Percentiles rank a stretch among this genome's conserved stretches.
Conservation (phyloP, 2,888 invertebrate genomes). For the Eristalis arbustorum region DNA sequence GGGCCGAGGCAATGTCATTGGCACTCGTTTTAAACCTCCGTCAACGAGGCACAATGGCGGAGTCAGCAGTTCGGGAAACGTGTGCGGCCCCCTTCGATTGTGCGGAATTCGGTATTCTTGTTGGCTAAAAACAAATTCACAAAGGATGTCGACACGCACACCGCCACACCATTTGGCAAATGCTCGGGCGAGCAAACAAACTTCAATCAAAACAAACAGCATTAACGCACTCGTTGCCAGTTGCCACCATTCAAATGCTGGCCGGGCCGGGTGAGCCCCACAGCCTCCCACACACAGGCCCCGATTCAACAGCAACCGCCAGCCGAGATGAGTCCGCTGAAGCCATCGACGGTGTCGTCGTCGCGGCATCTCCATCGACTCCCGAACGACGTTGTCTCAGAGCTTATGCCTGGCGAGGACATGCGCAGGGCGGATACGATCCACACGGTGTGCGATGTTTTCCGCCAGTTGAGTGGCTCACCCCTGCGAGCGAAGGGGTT, state of each 20-base stretch:
- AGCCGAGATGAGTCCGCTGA: constrained; percentile 19
- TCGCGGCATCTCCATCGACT: constrained; percentile 31
- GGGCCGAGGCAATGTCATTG: background rate
- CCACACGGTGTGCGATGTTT: constrained; percentile 57
- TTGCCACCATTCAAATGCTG: constrained; percentile 29
- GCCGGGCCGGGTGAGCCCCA: background rate
- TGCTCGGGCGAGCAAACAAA: constrained; percentile 46
- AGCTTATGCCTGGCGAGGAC: constrained; percentile 28
- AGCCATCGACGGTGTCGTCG: constrained; percentile 20
- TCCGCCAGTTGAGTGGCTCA: background rate
- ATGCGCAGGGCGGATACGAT: constrained; percentile 38
- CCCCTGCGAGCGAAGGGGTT: constrained; percentile 7
- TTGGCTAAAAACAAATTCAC: constrained; percentile 20
- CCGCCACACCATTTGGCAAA: constrained; percentile 44
- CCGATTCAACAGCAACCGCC: constrained; percentile 10
- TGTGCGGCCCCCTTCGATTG: constrained; percentile 38
- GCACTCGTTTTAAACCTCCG: background rate
- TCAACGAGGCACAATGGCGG: background rate
- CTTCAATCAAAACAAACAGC: constrained; percentile 62
- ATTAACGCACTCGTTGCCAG: constrained; percentile 58
- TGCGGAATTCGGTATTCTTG: constrained; percentile 34
- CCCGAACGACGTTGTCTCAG: constrained; percentile 4
- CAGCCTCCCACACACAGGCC: background rate
- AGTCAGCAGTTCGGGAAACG: constrained; percentile 11
- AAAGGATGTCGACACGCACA: constrained; percentile 12